A percentile compares a stretch with the other conserved stretches of the same genome.
phyloP scores from a whole-genome alignment of 2,113 vertebrate species.

The Recurvirostra avosetta region DNA sequence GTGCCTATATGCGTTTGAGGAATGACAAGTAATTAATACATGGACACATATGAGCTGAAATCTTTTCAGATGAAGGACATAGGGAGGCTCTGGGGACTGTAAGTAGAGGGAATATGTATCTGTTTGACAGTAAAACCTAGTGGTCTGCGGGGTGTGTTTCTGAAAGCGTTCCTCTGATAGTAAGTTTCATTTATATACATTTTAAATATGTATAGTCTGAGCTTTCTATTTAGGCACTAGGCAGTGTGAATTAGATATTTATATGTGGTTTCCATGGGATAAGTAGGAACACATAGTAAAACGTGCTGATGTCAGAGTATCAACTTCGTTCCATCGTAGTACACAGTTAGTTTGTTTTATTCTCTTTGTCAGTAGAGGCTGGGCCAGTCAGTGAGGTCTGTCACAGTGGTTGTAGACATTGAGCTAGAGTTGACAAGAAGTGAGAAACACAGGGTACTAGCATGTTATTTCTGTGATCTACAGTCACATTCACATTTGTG shows the following conservation, averaged over 20 bases:
- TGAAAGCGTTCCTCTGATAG: neutral
- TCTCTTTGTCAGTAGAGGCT: neutral
- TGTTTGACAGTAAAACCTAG: neutral
- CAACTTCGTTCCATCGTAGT: accelerated
- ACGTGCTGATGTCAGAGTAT: neutral
- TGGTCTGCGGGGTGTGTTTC: neutral
- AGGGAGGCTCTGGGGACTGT: neutral
- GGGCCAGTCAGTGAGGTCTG: neutral
- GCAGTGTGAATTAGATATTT: neutral
- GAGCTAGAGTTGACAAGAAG: neutral
- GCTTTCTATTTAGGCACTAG: neutral
- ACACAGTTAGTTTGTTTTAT: neutral
- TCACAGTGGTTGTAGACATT: neutral
- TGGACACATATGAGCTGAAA: neutral
- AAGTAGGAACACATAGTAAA: neutral
- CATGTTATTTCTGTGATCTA: neutral
- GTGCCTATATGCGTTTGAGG: neutral
- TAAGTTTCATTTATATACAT: neutral
- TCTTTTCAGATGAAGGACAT: neutral
- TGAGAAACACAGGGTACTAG: neutral
- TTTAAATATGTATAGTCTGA: neutral
- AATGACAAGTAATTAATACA: neutral
- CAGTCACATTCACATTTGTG: neutral
- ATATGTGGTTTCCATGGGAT: neutral
- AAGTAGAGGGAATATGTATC: neutral